Conservation (phyloP, 1,140 invertebrate species). For the Drosophila rhopaloa region DNA sequence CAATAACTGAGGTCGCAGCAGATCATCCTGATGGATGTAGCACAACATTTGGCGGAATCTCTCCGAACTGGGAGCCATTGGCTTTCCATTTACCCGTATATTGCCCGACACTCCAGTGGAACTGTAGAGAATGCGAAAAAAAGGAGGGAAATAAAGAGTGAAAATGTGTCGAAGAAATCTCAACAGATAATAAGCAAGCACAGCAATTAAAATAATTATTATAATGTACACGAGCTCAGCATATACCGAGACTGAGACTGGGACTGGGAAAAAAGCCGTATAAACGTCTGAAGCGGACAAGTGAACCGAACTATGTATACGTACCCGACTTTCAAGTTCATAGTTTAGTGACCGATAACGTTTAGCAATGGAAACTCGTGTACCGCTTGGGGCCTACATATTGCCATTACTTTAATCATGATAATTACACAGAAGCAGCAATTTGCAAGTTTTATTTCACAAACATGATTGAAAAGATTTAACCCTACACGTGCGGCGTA, state of each 20-base stretch:
- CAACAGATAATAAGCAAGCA: conserved; percentile 30
- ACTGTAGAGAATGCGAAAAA: conserved; percentile 72
- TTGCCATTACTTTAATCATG: conserved; percentile 24
- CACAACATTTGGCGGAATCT: conserved; percentile 91
- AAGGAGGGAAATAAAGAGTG: conserved; percentile 3
- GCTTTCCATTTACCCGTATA: conserved; percentile 91
- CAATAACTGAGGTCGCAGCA: conserved; percentile 91
- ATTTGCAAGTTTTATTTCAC: neutral
- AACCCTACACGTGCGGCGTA: conserved; percentile 7
- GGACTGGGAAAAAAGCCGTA: neutral
- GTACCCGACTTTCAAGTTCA: conserved; percentile 63
- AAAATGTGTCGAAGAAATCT: conserved; percentile 26
- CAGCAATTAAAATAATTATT: conserved; percentile 48
- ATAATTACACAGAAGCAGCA: conserved; percentile 12
- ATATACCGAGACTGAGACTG: neutral
- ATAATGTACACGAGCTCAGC: conserved; percentile 24
- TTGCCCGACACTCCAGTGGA: conserved; percentile 88
- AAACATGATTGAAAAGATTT: neutral
- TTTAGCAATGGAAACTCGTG: conserved; percentile 39
- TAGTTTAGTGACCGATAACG: conserved; percentile 76
- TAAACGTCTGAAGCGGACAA: conserved; percentile 11
- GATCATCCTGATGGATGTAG: conserved; percentile 96
- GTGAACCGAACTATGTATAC: conserved; percentile 11
- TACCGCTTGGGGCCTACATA: conserved; percentile 5
- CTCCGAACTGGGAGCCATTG: conserved; percentile 88